Percentiles rank a stretch among this genome's conserved stretches.
Conservation (phyloP, 1,140 invertebrate species). For the Drosophila pachea region DNA sequence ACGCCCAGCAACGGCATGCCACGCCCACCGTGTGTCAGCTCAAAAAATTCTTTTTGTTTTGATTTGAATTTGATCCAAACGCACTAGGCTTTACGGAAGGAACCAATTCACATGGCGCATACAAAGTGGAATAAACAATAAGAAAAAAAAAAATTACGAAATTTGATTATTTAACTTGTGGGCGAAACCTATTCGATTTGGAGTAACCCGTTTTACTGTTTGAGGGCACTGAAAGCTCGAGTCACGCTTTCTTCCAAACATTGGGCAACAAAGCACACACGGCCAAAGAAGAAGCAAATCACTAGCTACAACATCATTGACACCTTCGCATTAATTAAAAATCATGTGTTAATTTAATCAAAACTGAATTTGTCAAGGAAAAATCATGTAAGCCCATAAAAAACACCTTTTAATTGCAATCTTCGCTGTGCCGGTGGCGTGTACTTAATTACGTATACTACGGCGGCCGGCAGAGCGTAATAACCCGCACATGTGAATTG, state of each 20-base stretch:
- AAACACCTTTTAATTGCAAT: constrained; percentile 1
- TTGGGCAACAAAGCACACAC: constrained; percentile 13
- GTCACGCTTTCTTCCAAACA: constrained; percentile 67
- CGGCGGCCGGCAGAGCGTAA: constrained; percentile 16
- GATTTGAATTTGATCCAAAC: neutral
- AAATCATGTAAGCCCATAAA: constrained; percentile 21
- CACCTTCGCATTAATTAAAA: constrained; percentile 68
- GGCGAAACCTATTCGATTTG: constrained; percentile 44
- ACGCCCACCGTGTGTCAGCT: constrained; percentile 26
- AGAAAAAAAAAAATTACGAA: constrained; percentile 43
- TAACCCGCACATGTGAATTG: constrained; percentile 7
- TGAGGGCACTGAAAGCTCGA: constrained; percentile 44
- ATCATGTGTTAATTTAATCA: constrained; percentile 62
- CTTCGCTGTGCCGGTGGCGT: neutral
- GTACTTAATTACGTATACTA: constrained; percentile 2
- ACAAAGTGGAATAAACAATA: constrained; percentile 9
- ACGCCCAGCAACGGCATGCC: constrained; percentile 17
- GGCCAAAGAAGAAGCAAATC: constrained; percentile 4
- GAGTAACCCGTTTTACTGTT: constrained; percentile 35
- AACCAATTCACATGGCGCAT: constrained; percentile 9
- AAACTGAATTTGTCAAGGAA: constrained; percentile 57
- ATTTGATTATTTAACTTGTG: constrained; percentile 62
- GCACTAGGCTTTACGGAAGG: neutral
- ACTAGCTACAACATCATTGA: constrained; percentile 20
- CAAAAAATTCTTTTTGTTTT: constrained; percentile 25